phyloP scores from a whole-genome alignment of 2,888 invertebrate genomes.

The Caenorhabditis wallacei region DNA sequence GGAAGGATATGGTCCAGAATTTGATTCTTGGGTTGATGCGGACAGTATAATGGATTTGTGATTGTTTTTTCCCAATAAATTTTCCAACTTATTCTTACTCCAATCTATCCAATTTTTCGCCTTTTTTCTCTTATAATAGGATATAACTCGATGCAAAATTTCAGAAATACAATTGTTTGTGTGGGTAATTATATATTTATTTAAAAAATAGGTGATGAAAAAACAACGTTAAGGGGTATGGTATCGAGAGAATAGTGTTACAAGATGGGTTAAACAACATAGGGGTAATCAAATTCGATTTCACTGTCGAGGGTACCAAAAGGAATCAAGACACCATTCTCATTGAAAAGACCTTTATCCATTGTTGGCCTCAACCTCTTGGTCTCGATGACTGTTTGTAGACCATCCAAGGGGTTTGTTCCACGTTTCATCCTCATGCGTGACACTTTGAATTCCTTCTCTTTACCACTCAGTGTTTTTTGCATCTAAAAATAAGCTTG shows the following conservation, averaged over 20 bases:
- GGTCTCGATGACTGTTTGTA: neutral
- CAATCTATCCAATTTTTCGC: too few relatives aligned
- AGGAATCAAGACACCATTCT: neutral
- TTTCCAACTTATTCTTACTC: too few relatives aligned
- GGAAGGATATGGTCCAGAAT: constrained; percentile 14
- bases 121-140: too few relatives aligned
- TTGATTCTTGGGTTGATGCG: constrained; percentile 6
- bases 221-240: too few relatives aligned
- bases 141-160: too few relatives aligned
- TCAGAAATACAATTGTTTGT: too few relatives aligned
- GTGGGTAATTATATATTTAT: too few relatives aligned
- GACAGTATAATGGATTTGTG: neutral
- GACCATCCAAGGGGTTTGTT: neutral
- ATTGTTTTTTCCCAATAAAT: neutral
- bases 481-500: neutral
- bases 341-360: neutral
- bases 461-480: neutral
- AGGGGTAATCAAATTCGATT: constrained; percentile 2
- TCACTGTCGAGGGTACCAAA: neutral
- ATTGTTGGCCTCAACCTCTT: neutral
- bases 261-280: neutral
- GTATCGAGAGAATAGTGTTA: too few relatives aligned
- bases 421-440: neutral
- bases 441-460: neutral
- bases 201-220: too few relatives aligned